phyloP scores from a whole-genome alignment of 2,888 invertebrate species.

The Tipula lateralis region DNA sequence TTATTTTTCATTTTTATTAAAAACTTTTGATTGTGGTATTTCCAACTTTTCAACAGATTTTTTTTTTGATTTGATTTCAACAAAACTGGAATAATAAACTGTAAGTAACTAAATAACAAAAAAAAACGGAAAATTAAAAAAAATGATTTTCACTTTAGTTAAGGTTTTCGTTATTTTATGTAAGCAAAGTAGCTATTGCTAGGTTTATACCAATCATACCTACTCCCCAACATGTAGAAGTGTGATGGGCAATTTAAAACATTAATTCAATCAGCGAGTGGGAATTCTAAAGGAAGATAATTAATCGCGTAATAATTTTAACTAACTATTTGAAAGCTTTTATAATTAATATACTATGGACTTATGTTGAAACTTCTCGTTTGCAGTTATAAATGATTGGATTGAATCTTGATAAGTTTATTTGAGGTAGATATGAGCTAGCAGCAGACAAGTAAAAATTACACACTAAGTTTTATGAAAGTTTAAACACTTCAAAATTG shows the following conservation, averaged over 20 bases:
- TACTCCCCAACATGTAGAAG: not conserved
- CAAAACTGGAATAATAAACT: not conserved
- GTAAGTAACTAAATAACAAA: not conserved
- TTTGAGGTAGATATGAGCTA: too few relatives aligned
- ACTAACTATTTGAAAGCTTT: not conserved
- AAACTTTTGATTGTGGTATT: slow-evolving; percentile 24
- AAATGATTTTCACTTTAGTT: not conserved
- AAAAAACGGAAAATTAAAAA: not conserved
- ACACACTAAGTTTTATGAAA: too few relatives aligned
- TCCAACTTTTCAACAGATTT: slow-evolving; percentile 5
- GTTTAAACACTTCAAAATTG: too few relatives aligned
- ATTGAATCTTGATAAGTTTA: too few relatives aligned
- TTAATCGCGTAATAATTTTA: not conserved
- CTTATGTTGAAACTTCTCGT: too few relatives aligned
- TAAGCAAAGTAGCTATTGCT: not conserved
- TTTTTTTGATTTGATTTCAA: not conserved
- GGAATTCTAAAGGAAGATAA: not conserved
- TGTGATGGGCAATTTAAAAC: not conserved
- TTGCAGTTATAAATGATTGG: too few relatives aligned
- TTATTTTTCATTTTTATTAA: not conserved
- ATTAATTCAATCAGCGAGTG: not conserved
- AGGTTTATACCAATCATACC: not conserved
- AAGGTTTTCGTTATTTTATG: not conserved
- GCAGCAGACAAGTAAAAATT: too few relatives aligned
- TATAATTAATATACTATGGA: too few relatives aligned